Conservation (phyloP, 2,113 vertebrate genomes). For the Cinclus mexicanus region DNA sequence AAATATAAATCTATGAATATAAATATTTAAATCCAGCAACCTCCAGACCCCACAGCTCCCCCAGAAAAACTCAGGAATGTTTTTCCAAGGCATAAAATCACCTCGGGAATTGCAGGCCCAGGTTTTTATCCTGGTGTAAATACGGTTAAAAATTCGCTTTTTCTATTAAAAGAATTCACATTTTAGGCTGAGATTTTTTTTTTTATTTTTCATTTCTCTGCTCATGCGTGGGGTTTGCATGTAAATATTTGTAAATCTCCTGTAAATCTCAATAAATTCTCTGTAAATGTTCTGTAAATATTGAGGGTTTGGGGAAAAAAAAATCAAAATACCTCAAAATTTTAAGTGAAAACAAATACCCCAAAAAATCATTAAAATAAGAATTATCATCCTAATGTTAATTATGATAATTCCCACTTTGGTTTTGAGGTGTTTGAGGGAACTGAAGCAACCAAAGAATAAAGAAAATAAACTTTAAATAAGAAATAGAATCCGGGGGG, state of each 20-base stretch:
- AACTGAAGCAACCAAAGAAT: not conserved
- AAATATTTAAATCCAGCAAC: not conserved
- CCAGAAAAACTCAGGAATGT: too few species aligned
- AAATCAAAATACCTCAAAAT: constrained; percentile 23
- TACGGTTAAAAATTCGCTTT: not conserved
- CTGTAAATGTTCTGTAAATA: not conserved
- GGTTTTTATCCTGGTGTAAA: too few species aligned
- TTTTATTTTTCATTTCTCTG: not conserved
- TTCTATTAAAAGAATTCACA: not conserved
- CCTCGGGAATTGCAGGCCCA: too few species aligned
- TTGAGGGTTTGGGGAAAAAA: not conserved
- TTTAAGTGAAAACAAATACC: not conserved
- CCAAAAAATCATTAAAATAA: not conserved
- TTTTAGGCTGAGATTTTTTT: not conserved
- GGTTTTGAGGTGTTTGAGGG: not conserved
- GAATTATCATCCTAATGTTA: too few species aligned
- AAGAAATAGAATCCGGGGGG: too few species aligned
- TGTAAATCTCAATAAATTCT: not conserved
- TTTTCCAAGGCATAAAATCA: too few species aligned
- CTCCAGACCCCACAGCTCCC: too few species aligned
- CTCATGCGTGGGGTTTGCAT: not conserved
- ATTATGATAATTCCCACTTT: not conserved
- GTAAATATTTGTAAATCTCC: not conserved
- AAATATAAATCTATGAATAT: not conserved
- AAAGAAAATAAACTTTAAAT: not conserved